A percentile compares a stretch with the other conserved stretches of the same genome.
phyloP scores from a whole-genome alignment of 2,888 invertebrate species.

The Lasioglossum villosulum region DNA sequence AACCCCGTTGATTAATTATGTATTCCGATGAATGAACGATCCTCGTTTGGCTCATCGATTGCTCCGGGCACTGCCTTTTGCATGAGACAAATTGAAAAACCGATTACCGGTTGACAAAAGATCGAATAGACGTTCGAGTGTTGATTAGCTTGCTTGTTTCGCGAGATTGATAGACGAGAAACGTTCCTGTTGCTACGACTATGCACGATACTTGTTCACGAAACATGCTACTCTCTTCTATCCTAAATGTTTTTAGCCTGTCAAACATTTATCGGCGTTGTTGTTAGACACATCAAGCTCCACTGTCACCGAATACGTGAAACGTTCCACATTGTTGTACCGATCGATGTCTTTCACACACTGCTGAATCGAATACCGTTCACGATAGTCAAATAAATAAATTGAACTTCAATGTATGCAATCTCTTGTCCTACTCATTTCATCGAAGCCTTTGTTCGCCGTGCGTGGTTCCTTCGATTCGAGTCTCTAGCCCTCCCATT shows the following conservation, averaged over 20 bases:
- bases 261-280: neutral
- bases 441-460: conserved; percentile 19
- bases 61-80: conserved; percentile 19
- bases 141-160: neutral
- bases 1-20: conserved; percentile 36
- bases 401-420: conserved; percentile 34
- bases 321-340: conserved; percentile 26
- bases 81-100: conserved; percentile 33
- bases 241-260: neutral
- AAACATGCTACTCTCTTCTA: neutral
- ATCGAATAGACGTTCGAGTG: conserved; percentile 1
- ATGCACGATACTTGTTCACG: neutral
- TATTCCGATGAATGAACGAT: conserved; percentile 32
- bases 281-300: neutral
- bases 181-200: neutral
- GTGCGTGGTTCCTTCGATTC: neutral
- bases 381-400: conserved; percentile 36
- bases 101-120: conserved; percentile 4
- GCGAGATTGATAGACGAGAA: neutral
- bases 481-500: neutral
- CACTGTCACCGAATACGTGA: neutral
- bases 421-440: conserved; percentile 27
- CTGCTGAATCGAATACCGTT: neutral
- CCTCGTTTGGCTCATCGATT: conserved; percentile 27
- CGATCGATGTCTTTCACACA: neutral